A percentile compares a stretch with the other conserved stretches of the same genome.
These are phyloP conservation scores for Geothlypis trichas DNA, from an alignment of 2,113 vertebrate species.

Conservation along the genomic window DNA sequence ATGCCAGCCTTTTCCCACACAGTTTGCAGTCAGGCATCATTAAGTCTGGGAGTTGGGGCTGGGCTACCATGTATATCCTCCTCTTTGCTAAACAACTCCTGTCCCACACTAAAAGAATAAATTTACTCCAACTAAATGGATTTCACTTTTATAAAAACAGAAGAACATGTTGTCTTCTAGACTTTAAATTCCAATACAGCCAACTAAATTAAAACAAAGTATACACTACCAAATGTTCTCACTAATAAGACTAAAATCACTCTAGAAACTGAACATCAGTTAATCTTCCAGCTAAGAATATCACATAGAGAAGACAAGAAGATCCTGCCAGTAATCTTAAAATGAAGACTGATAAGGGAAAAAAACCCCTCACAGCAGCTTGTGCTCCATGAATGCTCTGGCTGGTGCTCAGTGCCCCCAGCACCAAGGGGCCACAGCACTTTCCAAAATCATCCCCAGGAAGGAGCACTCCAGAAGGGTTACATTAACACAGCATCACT, in stretches of 20 bases:
- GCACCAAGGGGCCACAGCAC: not conserved
- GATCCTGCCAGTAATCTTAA: not conserved
- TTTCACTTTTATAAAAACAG: not conserved
- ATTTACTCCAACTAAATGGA: not conserved
- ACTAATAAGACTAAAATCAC: not conserved
- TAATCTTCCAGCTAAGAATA: constrained; percentile 7
- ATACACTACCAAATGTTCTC: not conserved
- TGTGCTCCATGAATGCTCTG: not conserved
- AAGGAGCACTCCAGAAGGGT: not conserved
- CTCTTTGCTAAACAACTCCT: not conserved
- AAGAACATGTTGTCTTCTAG: not conserved
- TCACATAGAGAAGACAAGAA: not conserved
- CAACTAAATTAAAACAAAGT: not conserved
- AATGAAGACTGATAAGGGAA: not conserved
- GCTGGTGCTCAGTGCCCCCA: not conserved
- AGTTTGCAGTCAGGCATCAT: not conserved
- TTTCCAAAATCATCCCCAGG: not conserved
- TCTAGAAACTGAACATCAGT: not conserved
- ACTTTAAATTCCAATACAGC: not conserved
- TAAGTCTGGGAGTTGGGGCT: not conserved
- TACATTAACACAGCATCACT: not conserved
- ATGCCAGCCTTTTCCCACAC: not conserved
- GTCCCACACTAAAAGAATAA: not conserved
- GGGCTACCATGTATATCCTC: not conserved
- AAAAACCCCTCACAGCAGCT: not conserved